A percentile compares a stretch with the other conserved stretches of the same genome.
Evolutionary conservation across 2,113 vertebrate genomes (phyloP).

Genomic region (Odocoileus virginianus): DNA sequence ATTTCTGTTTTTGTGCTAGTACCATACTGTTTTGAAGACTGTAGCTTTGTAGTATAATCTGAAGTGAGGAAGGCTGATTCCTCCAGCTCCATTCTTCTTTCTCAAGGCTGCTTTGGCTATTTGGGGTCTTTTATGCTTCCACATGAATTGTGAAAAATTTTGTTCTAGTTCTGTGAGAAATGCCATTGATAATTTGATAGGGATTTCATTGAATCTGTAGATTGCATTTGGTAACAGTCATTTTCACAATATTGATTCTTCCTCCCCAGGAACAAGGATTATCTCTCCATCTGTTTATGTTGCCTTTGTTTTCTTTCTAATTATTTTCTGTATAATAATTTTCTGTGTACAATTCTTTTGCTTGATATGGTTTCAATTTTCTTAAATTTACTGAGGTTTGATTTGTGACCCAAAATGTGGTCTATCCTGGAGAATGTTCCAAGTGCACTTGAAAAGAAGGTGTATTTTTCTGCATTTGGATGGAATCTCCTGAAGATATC

Average conservation of each 20-base stretch:
- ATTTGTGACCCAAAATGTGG: neutral
- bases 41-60: neutral
- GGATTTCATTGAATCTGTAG: neutral
- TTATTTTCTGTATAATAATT: neutral
- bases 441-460: neutral
- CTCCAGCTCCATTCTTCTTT: neutral
- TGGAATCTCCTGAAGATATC: neutral
- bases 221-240: neutral
- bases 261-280: neutral
- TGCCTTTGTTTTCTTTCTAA: neutral
- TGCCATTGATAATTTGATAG: neutral
- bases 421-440: neutral
- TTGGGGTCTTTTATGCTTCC: neutral
- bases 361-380: neutral
- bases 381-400: neutral
- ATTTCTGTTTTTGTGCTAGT: neutral
- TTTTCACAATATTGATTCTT: neutral
- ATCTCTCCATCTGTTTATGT: neutral
- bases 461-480: neutral
- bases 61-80: neutral
- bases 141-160: neutral
- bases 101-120: neutral
- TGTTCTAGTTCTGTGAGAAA: neutral
- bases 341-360: neutral
- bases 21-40: neutral